phyloP scores from a whole-genome alignment of 2,113 vertebrate genomes.

The Myxocyprinus asiaticus region DNA sequence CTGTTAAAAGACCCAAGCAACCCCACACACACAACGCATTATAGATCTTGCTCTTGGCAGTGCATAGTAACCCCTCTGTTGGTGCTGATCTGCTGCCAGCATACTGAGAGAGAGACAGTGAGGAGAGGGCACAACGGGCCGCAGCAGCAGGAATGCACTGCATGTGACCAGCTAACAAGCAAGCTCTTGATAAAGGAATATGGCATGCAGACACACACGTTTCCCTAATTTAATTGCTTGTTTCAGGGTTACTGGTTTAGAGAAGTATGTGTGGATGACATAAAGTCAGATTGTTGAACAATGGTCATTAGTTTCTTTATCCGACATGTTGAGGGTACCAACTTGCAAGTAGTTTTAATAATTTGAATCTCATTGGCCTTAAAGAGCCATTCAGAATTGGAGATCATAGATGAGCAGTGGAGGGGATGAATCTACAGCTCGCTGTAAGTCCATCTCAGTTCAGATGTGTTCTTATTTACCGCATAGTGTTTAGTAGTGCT shows the following conservation, averaged over 20 bases:
- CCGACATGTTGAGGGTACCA: not conserved
- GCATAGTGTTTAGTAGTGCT: too few species aligned
- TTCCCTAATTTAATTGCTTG: not conserved
- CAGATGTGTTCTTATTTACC: too few species aligned
- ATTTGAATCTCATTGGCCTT: not conserved
- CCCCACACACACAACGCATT: not conserved
- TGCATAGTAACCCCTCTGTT: slow-evolving; percentile 46
- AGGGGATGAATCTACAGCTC: too few species aligned
- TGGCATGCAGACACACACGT: not conserved
- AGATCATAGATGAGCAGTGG: too few species aligned
- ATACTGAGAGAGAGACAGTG: not conserved
- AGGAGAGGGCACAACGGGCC: not conserved
- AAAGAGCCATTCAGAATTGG: too few species aligned
- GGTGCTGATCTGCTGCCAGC: not conserved
- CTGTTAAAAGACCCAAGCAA: not conserved
- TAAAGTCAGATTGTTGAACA: not conserved
- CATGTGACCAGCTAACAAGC: slow-evolving; percentile 37
- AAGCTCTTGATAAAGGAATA: slow-evolving; percentile 21
- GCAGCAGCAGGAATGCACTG: slow-evolving; percentile 36
- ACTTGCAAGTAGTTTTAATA: not conserved
- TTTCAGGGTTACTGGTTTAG: not conserved
- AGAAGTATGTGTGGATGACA: not conserved
- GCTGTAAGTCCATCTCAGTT: too few species aligned
- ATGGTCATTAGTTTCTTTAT: not conserved
- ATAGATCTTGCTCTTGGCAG: slow-evolving; percentile 22